Evolutionary conservation across 2,888 invertebrate genomes (phyloP).

Genomic region (Epirrhoe tristata): DNA sequence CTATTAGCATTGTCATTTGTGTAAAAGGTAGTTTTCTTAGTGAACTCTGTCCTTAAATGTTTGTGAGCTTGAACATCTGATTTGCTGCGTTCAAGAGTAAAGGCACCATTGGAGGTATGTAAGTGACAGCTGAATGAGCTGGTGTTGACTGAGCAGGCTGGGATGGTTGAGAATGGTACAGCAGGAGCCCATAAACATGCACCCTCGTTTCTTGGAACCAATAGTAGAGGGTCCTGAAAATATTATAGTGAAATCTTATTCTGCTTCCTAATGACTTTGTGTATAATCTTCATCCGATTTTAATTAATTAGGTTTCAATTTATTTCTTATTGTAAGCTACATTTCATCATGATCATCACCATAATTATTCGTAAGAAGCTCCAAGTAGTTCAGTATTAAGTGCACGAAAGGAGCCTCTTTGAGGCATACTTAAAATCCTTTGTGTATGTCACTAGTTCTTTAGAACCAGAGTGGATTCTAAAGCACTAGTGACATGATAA

Average conservation of each 20-base stretch:
- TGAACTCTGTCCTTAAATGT: constrained; percentile 59
- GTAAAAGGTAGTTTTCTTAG: constrained; percentile 70
- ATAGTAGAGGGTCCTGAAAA: constrained; percentile 83
- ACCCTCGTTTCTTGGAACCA: constrained; percentile 87
- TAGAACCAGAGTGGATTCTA: no score
- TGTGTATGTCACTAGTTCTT: no score
- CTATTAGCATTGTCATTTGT: constrained; percentile 59
- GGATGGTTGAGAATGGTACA: constrained; percentile 73
- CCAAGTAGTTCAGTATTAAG: no score
- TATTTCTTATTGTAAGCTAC: no score
- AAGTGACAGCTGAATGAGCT: constrained; percentile 79
- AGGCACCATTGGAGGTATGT: constrained; percentile 70
- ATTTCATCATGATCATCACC: no score
- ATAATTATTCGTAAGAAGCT: no score
- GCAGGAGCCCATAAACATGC: constrained; percentile 80
- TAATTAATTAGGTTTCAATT: no score
- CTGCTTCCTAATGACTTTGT: neutral
- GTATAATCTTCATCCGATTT: no score
- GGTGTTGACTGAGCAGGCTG: constrained; percentile 74
- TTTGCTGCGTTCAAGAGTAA: constrained; percentile 77
- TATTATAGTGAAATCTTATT: neutral
- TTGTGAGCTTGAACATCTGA: constrained; percentile 75
- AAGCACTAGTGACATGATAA: no score
- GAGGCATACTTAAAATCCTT: no score
- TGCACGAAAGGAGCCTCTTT: no score